A percentile compares a stretch with the other conserved stretches of the same genome.
phyloP scores from a whole-genome alignment of 2,888 invertebrate species.

The Prosapia bicincta region DNA sequence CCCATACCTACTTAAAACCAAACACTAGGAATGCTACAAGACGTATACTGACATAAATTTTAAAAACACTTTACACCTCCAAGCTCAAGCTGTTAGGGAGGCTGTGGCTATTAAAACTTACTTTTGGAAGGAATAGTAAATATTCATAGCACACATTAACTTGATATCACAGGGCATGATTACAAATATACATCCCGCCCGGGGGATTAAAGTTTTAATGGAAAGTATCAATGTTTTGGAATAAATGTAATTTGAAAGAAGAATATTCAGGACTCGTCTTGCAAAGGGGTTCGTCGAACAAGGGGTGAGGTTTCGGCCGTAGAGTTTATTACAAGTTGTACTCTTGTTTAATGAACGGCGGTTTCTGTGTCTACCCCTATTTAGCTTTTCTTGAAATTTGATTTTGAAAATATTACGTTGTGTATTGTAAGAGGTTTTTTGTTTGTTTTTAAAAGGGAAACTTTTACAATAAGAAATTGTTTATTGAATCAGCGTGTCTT shows the following conservation, averaged over 20 bases:
- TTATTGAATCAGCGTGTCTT: too few relatives aligned
- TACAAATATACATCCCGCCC: not conserved
- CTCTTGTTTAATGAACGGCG: not conserved
- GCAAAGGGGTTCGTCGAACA: not conserved
- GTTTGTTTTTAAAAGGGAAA: too few relatives aligned
- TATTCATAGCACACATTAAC: not conserved
- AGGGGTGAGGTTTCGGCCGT: not conserved
- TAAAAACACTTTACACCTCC: too few relatives aligned
- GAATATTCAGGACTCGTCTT: not conserved
- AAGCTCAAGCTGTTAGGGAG: too few relatives aligned
- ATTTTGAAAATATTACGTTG: too few relatives aligned
- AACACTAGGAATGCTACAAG: too few relatives aligned
- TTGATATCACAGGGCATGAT: not conserved
- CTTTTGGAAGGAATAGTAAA: not conserved
- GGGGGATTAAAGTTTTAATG: not conserved
- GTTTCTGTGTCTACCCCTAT: not conserved
- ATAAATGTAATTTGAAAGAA: not conserved
- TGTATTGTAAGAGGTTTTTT: too few relatives aligned
- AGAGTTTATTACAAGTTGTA: not conserved
- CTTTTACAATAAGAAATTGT: too few relatives aligned
- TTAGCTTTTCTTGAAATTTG: too few relatives aligned
- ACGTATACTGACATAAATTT: too few relatives aligned
- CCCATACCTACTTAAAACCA: too few relatives aligned
- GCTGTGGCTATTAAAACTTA: not conserved
- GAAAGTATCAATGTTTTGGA: not conserved